Conservation (phyloP, 2,113 vertebrate species). For the Nansenia antarctica region DNA sequence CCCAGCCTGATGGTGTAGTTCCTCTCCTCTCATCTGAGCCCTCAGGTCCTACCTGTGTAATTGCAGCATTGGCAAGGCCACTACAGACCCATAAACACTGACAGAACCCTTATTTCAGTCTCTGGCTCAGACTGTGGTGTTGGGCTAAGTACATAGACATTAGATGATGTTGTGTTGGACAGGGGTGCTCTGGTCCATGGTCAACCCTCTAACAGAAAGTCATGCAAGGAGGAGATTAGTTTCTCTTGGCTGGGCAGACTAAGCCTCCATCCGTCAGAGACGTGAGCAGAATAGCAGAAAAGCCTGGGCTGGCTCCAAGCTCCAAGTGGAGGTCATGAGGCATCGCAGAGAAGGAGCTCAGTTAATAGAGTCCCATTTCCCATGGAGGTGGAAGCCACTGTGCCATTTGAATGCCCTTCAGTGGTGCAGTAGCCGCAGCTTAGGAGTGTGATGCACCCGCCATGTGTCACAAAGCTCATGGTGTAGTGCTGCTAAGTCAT, state of each 20-base stretch:
- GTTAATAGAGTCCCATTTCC: too few relatives aligned
- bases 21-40: not conserved
- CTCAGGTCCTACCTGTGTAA: not conserved
- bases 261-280: not conserved
- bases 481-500: too few relatives aligned
- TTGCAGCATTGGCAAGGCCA: not conserved
- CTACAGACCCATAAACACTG: not conserved
- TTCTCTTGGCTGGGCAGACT: not conserved
- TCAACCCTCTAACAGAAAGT: not conserved
- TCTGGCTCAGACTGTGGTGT: not conserved
- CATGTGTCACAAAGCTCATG: not conserved
- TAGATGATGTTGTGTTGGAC: not conserved
- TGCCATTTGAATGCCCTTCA: not conserved
- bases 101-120: not conserved
- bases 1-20: not conserved
- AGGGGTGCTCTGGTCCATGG: not conserved
- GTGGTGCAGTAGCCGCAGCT: not conserved
- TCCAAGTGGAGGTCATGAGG: not conserved
- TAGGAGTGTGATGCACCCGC: not conserved
- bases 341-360: too few relatives aligned
- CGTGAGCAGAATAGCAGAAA: not conserved
- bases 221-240: not conserved
- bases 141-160: not conserved
- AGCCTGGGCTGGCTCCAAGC: not conserved
- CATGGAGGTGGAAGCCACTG: too few relatives aligned